These are phyloP conservation scores for Romanogobio albipinnatus DNA, from an alignment of 2,113 vertebrate genomes.

Conservation along the genomic window DNA sequence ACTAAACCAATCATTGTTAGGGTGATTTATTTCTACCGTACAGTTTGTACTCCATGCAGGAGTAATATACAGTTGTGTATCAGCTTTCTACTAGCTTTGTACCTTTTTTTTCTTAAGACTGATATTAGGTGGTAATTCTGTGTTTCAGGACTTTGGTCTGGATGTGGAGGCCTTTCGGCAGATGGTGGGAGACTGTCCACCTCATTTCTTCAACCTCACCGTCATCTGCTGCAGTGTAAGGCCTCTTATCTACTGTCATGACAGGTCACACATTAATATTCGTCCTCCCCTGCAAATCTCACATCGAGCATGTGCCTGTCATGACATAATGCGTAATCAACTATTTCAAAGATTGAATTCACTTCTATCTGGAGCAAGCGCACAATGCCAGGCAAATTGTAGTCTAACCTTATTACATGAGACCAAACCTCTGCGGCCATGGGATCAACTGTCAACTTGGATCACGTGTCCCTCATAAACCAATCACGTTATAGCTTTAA, in stretches of 20 bases:
- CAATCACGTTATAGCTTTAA: background rate
- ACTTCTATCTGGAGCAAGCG: background rate
- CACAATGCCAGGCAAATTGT: background rate
- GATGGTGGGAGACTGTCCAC: constrained; percentile 85
- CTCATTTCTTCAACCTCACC: constrained; percentile 83
- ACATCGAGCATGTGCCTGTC: background rate
- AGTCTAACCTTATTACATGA: background rate
- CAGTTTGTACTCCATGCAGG: background rate
- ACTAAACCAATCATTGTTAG: background rate
- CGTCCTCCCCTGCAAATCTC: background rate
- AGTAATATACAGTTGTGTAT: background rate
- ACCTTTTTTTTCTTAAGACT: background rate
- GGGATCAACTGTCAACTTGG: background rate
- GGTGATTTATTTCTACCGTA: background rate
- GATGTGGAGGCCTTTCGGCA: constrained; percentile 84
- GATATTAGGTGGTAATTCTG: constrained; percentile 66
- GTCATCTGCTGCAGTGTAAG: constrained; percentile 92
- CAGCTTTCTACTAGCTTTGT: background rate
- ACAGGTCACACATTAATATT: background rate
- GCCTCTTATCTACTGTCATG: background rate
- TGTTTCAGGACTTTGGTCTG: constrained; percentile 88
- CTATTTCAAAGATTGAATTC: background rate
- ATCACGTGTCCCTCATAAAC: background rate
- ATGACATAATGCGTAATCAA: background rate
- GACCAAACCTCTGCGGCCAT: background rate